Evolutionary conservation across 2,797 vertebrate genomes (phyloP), one percentile per base, ranked within the genome.

Genomic region (Meriones psammophilus): DNA sequence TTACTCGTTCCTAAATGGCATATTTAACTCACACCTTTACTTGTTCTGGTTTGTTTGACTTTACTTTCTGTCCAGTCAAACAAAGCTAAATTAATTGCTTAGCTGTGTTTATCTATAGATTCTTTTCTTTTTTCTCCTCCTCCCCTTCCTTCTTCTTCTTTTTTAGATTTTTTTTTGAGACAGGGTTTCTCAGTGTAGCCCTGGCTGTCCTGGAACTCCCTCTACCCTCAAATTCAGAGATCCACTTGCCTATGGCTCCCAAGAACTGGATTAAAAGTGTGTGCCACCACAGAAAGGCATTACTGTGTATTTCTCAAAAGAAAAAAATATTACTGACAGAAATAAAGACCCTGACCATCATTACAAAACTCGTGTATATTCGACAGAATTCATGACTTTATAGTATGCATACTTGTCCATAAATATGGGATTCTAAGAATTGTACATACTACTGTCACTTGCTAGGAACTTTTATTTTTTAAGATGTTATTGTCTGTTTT

Each of bases 341-440:
- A 80, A 81, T 14, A 30, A 85, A 68, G 28, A 20, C 68, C 39
- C 78, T 91, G 1, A 39, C 14, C 33, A 81, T 5, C 58, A 56
- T 54, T 10, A 81, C 26, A n/a, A 88, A 87, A 26, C 14, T 28
- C 3, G 36, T 10, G 15, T 18, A 13, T 66, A 77, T 24, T 73
- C 66, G 36, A 64, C 54, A 14, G 42, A 4, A 77, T 42, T 89
- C 73, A 68, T 36, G 28, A 68, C 7, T 77, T 64, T 73, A 60
- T 0, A 14, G 42, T 58, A 80, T 0, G 0, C 14, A 3, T 1
- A 18, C 78, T 12, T 69, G 22, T 30, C 60, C n/a, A 60, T 58
- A 86, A 68, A 88, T 33, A 58, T 3, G 14, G 30, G 54, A 81
- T 28, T 60, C 62, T 4, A 93, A 87, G 68, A 33, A 56, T 36